Percentiles rank a stretch among this genome's conserved stretches.
These are phyloP conservation scores for Chascanopsetta lugubris DNA, from an alignment of 2,113 vertebrate species.

Conservation along the genomic window DNA sequence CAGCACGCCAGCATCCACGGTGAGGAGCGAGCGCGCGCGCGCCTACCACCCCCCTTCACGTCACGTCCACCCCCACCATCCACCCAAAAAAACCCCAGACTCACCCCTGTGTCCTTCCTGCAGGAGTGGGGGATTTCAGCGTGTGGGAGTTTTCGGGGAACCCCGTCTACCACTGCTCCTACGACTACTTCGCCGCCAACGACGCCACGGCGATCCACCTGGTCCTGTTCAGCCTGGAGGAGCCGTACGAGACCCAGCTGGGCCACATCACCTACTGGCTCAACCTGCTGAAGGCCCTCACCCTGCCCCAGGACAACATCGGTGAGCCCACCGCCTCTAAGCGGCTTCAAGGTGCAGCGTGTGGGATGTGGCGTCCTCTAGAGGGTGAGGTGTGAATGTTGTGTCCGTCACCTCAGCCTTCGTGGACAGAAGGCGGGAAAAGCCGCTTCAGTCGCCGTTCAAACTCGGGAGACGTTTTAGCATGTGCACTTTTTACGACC, in stretches of 20 bases:
- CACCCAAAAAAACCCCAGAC: background rate
- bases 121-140: slow-evolving; percentile 95
- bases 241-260: slow-evolving; percentile 95
- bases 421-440: too few species aligned
- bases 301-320: slow-evolving; percentile 88
- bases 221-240: slow-evolving; percentile 94
- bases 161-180: slow-evolving; percentile 94
- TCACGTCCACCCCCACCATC: too few species aligned
- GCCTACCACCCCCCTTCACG: too few species aligned
- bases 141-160: slow-evolving; percentile 99
- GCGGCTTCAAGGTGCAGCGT: too few species aligned
- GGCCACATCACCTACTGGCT: slow-evolving; percentile 98
- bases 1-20: slow-evolving; percentile 88
- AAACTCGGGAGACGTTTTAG: too few species aligned
- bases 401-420: too few species aligned
- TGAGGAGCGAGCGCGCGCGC: slow-evolving; percentile 52
- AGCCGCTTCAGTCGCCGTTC: too few species aligned
- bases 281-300: slow-evolving; percentile 92
- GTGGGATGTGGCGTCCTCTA: too few species aligned
- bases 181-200: slow-evolving; percentile 95
- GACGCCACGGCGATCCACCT: slow-evolving; percentile 91
- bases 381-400: too few species aligned
- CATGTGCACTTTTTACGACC: too few species aligned
- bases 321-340: slow-evolving; percentile 76
- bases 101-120: background rate